These are phyloP conservation scores for Tiliqua scincoides DNA, from an alignment of 2,113 vertebrate genomes.

Conservation along the genomic window DNA sequence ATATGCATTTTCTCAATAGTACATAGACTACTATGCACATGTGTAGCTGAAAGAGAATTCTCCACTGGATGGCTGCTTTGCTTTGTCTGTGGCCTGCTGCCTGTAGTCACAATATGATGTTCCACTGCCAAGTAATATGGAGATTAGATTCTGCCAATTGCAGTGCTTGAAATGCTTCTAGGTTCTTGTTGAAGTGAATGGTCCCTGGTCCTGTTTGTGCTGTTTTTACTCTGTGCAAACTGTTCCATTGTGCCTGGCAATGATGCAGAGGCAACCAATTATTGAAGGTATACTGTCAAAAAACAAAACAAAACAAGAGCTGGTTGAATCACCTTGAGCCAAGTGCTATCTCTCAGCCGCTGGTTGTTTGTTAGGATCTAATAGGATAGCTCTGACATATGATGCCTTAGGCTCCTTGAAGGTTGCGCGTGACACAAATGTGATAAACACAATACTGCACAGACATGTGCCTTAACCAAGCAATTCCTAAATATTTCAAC, in stretches of 20 bases:
- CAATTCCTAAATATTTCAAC: background rate
- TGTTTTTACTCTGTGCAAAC: background rate
- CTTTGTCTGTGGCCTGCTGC: background rate
- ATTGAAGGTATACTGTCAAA: background rate
- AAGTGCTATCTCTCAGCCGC: background rate
- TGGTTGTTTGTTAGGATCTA: background rate
- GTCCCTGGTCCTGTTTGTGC: background rate
- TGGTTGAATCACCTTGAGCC: background rate
- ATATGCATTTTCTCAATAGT: too few species aligned
- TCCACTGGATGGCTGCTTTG: background rate
- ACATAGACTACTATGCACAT: background rate
- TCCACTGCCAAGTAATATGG: too few species aligned
- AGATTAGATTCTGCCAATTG: background rate
- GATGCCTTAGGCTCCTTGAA: background rate
- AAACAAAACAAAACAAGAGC: too few species aligned
- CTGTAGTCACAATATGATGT: background rate
- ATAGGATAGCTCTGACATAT: background rate
- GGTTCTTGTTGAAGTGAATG: background rate
- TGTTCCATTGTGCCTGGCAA: background rate
- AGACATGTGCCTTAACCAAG: background rate
- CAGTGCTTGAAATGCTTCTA: background rate
- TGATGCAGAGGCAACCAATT: background rate
- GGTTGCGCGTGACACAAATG: background rate
- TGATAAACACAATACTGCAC: background rate
- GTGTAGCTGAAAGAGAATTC: too few species aligned